Evolutionary conservation across 2,888 invertebrate genomes (phyloP), one percentile per base, ranked within the genome.

Genomic region (Leucoma salicis): DNA sequence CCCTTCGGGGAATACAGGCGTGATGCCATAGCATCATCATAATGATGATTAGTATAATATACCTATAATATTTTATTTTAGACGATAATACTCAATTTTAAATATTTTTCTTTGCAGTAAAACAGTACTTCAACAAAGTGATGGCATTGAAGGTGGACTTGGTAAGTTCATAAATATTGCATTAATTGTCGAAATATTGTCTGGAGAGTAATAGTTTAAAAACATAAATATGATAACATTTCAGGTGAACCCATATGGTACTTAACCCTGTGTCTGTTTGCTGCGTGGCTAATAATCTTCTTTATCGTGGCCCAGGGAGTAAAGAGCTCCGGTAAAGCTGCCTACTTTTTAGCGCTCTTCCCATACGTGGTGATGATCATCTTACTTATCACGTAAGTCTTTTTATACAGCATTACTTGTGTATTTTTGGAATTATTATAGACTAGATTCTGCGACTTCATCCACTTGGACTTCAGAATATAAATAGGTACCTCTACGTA

Each of bases 281-380:
- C 85, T 1, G 90, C 95, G 0, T 96, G 95, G 95, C 36, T 92
- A 2, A 71, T 92, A 1, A 92, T 95, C 25, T 95, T 94, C 66
- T 57, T 92, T 4, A 93, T 95, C 38, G 92, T 95, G 32, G 89
- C 93, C 11, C 92, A 91, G 49, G 95, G 95, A 7, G 94, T 95
- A 0, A 93, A 93, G 74, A 94, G 94, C 64, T 93, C 95, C 0
- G 95, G 96, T 32, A 95, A 95, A 77, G 94, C 93, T 0, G 93
- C 97, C 0, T 97, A 97, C 78, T 95, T 97, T 77, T 93, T 97
- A n/a, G 97, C 97, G 0, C 77, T 97, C 2, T 96, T 96, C 73
- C 96, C 96, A 0, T 96, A 95, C 66, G 90, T 95, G 3, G 93
- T 97, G 36, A 92, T 97, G 78, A 82, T 95, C 43, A 92, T 92